Percentiles rank a stretch among this genome's conserved stretches.
Conservation (phyloP, 92 coral and sea anemone species). For the Parazoanthus atlanticus region DNA sequence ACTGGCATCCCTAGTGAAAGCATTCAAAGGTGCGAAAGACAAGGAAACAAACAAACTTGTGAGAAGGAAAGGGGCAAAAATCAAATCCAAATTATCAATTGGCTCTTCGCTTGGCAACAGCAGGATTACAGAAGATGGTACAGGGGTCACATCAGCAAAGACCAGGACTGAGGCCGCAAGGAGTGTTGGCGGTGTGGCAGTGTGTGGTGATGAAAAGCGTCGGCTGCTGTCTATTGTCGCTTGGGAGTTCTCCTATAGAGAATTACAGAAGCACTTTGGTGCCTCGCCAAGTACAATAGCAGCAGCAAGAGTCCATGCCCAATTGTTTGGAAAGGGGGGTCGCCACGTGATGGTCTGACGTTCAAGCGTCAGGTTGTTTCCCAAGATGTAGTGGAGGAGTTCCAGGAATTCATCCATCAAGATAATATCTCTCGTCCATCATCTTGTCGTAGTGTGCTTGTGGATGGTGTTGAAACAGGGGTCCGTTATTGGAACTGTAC, state of each 20-base stretch:
- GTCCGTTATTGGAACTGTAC: constrained; percentile 51
- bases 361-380: constrained; percentile 50
- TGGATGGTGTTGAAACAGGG: constrained; percentile 38
- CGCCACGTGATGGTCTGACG: constrained; percentile 19
- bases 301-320: constrained; percentile 59
- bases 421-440: constrained; percentile 57
- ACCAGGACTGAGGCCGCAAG: constrained; percentile 1
- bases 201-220: constrained; percentile 14
- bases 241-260: constrained; percentile 26
- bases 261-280: constrained; percentile 17
- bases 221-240: constrained; percentile 49
- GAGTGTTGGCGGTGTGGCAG: background rate
- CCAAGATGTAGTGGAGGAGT: constrained; percentile 49
- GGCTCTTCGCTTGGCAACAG: background rate
- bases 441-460: constrained; percentile 53
- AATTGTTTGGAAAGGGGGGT: constrained; percentile 63
- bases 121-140: background rate
- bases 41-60: background rate
- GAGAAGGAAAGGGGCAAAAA: background rate
- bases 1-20: background rate
- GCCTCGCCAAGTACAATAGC: constrained; percentile 44
- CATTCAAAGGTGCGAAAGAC: background rate
- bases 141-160: background rate
- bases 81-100: background rate
- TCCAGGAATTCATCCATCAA: constrained; percentile 38